Base-by-base conservation (phyloP, 2,113 vertebrate species). In the Isichthys henryi region DNA sequence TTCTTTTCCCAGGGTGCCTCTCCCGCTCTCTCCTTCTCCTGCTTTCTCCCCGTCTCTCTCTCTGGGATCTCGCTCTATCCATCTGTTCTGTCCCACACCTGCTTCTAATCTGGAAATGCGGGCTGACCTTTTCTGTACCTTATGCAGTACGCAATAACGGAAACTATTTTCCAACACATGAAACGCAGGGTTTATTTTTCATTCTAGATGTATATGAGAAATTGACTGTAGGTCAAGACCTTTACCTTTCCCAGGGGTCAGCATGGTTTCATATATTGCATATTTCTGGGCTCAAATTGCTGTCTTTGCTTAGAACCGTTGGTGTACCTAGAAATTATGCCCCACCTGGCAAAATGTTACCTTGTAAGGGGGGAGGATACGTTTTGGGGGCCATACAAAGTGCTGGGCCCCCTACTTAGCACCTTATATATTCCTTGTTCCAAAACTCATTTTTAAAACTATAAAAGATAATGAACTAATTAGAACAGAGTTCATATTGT, bases 41-140 rank as follows among this genome's bases (percentile, higher is more conserved):
- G 2, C 88, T 83, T 49, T 87, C 88, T 88, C 91, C 43, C 74
- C 5, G 1, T 19, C 15, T 19, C 35, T 45, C 90, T 92, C 91
- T 92, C 93, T 91, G 31, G 90, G 86, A 87, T 94, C 94, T 94
- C 91, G 92, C 94, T 95, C 95, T 93, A 94, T 94, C 93, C 92
- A 88, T 92, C 31, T 80, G 74, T 15, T 5, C 10, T 43, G 35
- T 80, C 74, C 62, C 35, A 80, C 74, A 80, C 92, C 91, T 94
- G 91, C 93, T 94, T 94, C 90, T 88, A 94, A 92, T 89, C 89
- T 80, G 74, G 13, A 39, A 92, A 89, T 91, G 87, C 89, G 74
- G n/a, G 1, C 89, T 90, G 66, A 93, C 90, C 90, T 88, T 80
- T 80, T 46, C 90, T 92, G 90, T 92, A 92, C 96, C 92, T 91